phyloP scores from a whole-genome alignment of 2,888 invertebrate species.

The Microplitis manilae region DNA sequence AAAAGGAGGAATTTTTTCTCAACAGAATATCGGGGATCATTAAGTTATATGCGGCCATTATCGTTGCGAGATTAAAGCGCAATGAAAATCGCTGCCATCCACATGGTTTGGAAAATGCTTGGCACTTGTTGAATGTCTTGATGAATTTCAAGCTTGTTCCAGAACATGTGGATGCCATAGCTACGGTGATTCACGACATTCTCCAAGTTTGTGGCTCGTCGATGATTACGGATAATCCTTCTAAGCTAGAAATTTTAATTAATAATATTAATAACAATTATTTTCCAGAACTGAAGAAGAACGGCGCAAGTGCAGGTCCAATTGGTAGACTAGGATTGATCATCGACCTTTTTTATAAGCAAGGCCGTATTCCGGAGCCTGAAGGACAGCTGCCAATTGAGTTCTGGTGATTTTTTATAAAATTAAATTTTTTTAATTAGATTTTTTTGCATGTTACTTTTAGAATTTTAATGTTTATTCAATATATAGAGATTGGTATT shows the following conservation, averaged over 20 bases:
- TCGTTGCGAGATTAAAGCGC: conserved; percentile 79
- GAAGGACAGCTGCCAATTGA: neutral
- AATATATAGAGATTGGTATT: neutral
- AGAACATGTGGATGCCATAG: conserved; percentile 79
- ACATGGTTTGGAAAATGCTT: conserved; percentile 81
- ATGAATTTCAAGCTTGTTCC: conserved; percentile 75
- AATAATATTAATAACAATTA: neutral
- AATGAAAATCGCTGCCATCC: conserved; percentile 77
- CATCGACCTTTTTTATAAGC: neutral
- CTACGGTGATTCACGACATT: conserved; percentile 86
- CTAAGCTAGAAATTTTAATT: neutral
- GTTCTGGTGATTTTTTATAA: neutral
- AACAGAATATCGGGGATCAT: conserved; percentile 90
- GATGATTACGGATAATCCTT: neutral
- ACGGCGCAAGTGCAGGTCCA: neutral
- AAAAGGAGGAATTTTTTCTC: conserved; percentile 87
- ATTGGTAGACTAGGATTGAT: neutral
- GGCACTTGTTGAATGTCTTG: conserved; percentile 72
- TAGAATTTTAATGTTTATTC: neutral
- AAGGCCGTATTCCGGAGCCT: neutral
- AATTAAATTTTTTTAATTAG: neutral
- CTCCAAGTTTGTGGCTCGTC: conserved; percentile 80
- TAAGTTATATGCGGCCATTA: conserved; percentile 85
- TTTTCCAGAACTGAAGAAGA: neutral
- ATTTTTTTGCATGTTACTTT: neutral